Evolutionary conservation across 2,797 vertebrate species (phyloP).

Genomic region (Squalus acanthias): DNA sequence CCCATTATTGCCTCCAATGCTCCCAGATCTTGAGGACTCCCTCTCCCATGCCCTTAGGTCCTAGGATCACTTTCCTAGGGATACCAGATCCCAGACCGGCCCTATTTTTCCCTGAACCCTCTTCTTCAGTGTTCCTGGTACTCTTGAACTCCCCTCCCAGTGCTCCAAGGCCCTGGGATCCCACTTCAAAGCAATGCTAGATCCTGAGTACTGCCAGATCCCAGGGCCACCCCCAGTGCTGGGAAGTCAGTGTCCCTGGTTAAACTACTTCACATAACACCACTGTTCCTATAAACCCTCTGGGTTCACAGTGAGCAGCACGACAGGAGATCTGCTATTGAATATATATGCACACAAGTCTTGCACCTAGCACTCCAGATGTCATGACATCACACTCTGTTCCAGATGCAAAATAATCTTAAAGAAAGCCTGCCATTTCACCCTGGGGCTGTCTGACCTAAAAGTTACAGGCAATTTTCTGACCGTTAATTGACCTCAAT

Average conservation of each 20-base stretch:
- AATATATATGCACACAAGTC: not conserved
- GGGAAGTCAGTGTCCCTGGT: not conserved
- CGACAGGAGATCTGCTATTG: not conserved
- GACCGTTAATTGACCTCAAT: conserved; percentile 8
- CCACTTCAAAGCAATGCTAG: not conserved
- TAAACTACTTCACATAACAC: not conserved
- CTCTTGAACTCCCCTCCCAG: not conserved
- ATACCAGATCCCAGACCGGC: not conserved
- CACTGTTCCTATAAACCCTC: not conserved
- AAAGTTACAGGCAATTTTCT: not conserved
- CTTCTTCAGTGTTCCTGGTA: not conserved
- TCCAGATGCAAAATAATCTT: not conserved
- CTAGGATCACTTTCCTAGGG: not conserved
- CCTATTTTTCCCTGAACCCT: not conserved
- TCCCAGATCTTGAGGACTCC: not conserved
- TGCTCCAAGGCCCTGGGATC: not conserved
- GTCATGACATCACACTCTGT: not conserved
- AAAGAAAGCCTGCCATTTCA: not conserved
- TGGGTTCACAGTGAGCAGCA: not conserved
- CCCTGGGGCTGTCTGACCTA: not conserved
- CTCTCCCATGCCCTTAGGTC: not conserved
- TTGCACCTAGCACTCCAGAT: not conserved
- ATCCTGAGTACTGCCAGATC: not conserved
- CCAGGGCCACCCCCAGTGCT: not conserved
- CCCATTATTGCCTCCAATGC: not conserved